A percentile compares a stretch with the other conserved stretches of the same genome.
phyloP scores from a whole-genome alignment of 2,888 invertebrate species.

The Drosophila acutilabella region DNA sequence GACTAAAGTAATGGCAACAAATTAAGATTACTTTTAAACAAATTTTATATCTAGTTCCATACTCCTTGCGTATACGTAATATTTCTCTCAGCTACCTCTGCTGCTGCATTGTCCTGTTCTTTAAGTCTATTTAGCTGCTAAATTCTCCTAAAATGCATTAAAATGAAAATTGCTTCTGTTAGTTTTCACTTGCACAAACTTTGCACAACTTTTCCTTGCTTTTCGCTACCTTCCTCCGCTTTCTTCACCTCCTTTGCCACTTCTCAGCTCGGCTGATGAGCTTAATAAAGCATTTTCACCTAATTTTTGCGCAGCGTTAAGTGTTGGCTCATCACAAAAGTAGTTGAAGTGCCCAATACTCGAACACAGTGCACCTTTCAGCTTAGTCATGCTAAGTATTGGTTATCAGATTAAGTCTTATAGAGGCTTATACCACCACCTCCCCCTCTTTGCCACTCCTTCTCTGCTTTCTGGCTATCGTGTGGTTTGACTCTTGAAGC shows the following conservation, averaged over 20 bases:
- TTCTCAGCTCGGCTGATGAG: conserved; percentile 4
- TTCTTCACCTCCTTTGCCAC: neutral
- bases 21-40: no score
- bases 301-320: conserved; percentile 35
- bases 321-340: conserved; percentile 50
- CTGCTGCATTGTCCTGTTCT: conserved; percentile 6
- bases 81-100: neutral
- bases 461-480: conserved; percentile 32
- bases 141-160: neutral
- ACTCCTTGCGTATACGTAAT: conserved; percentile 10
- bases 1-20: no score
- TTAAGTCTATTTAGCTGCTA: conserved; percentile 1
- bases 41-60: no score
- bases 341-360: conserved; percentile 33
- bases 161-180: neutral
- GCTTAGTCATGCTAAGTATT: conserved; percentile 62
- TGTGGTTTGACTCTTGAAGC: conserved; percentile 56
- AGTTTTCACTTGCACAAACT: conserved; percentile 5
- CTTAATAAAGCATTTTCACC: conserved; percentile 30
- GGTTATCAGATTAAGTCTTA: conserved; percentile 61
- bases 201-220: conserved; percentile 1
- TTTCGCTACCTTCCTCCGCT: neutral
- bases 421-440: conserved; percentile 2
- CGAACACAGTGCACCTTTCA: conserved; percentile 45
- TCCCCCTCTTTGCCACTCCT: neutral